These are phyloP conservation scores for Diplodus sargus DNA, from an alignment of 2,797 vertebrate species.

Conservation along the genomic window DNA sequence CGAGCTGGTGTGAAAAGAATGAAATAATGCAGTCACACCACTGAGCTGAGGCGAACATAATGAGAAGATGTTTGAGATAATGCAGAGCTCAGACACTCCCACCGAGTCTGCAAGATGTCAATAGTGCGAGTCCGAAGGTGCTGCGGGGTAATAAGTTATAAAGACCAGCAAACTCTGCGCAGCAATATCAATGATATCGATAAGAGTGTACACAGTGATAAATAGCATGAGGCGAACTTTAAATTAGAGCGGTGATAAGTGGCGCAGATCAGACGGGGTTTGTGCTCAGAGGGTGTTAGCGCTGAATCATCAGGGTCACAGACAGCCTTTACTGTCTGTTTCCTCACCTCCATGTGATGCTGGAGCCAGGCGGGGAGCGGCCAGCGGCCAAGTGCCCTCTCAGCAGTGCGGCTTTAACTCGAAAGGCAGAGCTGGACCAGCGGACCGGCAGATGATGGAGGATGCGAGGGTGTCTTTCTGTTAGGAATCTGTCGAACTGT, in stretches of 20 bases:
- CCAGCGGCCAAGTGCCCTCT: slow-evolving; percentile 11
- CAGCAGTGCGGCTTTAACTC: slow-evolving; percentile 16
- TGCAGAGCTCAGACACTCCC: slow-evolving; percentile 39
- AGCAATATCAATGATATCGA: slow-evolving; percentile 32
- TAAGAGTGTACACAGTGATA: slow-evolving; percentile 25
- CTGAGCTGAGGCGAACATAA: slow-evolving; percentile 31
- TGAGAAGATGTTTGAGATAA: slow-evolving; percentile 37
- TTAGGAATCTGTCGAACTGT: slow-evolving; percentile 21
- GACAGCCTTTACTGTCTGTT: neutral
- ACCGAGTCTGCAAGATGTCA: slow-evolving; percentile 42
- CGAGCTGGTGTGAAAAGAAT: neutral
- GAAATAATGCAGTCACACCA: neutral
- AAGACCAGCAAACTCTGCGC: slow-evolving; percentile 10
- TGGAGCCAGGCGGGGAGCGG: slow-evolving; percentile 2
- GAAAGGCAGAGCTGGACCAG: slow-evolving; percentile 9
- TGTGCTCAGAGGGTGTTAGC: neutral
- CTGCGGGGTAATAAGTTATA: slow-evolving; percentile 39
- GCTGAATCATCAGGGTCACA: neutral
- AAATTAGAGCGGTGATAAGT: slow-evolving; percentile 37
- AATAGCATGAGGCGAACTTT: slow-evolving; percentile 28
- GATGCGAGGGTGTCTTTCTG: neutral
- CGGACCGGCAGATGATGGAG: neutral
- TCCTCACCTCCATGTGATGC: slow-evolving; percentile 2
- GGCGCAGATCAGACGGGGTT: slow-evolving; percentile 14
- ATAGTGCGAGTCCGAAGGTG: slow-evolving; percentile 23